phyloP scores from a whole-genome alignment of 1,140 invertebrate genomes.

The Eubasilissa regina region DNA sequence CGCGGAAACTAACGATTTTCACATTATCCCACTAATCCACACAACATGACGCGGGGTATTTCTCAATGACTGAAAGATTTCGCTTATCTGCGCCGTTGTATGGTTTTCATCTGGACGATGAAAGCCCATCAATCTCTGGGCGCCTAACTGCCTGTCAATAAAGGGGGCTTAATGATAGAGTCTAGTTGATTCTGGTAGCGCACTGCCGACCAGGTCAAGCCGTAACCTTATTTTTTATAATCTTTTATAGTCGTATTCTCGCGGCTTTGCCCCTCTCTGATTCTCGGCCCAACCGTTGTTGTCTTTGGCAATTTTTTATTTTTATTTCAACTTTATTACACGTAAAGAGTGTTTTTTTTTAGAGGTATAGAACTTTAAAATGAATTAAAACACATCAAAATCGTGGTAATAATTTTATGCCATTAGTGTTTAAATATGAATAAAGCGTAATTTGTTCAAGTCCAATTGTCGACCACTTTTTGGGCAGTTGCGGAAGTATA shows the following conservation, averaged over 20 bases:
- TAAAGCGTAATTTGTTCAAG: too few relatives aligned
- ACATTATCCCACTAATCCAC: conserved; percentile 11
- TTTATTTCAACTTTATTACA: too few relatives aligned
- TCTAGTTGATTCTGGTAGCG: background rate
- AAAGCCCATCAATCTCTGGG: conserved; percentile 20
- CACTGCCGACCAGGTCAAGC: background rate
- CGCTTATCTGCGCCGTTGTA: background rate
- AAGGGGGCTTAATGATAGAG: background rate
- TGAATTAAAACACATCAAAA: too few relatives aligned
- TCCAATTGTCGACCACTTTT: too few relatives aligned
- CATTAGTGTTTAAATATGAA: too few relatives aligned
- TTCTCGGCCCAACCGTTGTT: background rate
- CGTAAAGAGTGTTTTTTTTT: too few relatives aligned
- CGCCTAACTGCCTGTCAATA: conserved; percentile 16
- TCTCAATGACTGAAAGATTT: background rate
- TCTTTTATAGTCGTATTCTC: too few relatives aligned
- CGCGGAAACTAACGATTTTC: background rate
- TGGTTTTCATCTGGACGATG: background rate
- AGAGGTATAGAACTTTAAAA: too few relatives aligned
- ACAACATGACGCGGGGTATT: conserved; percentile 20
- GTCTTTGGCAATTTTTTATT: too few relatives aligned
- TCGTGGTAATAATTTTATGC: too few relatives aligned
- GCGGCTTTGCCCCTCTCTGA: too few relatives aligned
- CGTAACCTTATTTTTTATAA: background rate
- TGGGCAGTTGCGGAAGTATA: too few relatives aligned